Percentiles rank a stretch among this genome's conserved stretches.
Conservation (phyloP, 2,797 vertebrate genomes). For the Coracias cyanogaster region DNA sequence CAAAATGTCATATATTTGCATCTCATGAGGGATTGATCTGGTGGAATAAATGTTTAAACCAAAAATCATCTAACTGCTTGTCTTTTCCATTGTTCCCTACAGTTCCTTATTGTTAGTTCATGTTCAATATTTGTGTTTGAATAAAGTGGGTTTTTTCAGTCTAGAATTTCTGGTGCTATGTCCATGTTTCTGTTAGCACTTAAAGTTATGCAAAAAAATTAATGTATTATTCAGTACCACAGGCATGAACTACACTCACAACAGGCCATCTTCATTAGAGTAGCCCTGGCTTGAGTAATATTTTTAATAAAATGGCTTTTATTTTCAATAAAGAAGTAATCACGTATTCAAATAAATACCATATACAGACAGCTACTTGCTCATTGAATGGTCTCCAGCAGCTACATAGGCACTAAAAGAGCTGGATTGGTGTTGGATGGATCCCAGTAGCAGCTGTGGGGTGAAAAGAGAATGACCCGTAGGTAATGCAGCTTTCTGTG, state of each 20-base stretch:
- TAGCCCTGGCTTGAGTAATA: not conserved
- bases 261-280: not conserved
- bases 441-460: conserved; percentile 9
- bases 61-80: not conserved
- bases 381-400: not conserved
- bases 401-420: not conserved
- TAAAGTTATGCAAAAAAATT: not conserved
- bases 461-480: conserved; percentile 18
- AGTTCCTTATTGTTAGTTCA: not conserved
- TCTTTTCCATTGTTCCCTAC: not conserved
- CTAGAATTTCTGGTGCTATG: not conserved
- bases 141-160: not conserved
- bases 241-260: not conserved
- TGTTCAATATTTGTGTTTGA: not conserved
- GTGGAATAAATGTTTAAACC: not conserved
- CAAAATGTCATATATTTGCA: not conserved
- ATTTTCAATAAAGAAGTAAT: not conserved
- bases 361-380: not conserved
- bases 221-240: not conserved
- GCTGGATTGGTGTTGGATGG: not conserved
- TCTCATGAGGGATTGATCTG: not conserved
- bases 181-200: not conserved
- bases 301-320: not conserved
- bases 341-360: not conserved
- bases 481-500: not conserved